Evolutionary conservation across 2,797 vertebrate genomes (phyloP), one percentile per base, ranked within the genome.

Genomic region (Anguilla anguilla): DNA sequence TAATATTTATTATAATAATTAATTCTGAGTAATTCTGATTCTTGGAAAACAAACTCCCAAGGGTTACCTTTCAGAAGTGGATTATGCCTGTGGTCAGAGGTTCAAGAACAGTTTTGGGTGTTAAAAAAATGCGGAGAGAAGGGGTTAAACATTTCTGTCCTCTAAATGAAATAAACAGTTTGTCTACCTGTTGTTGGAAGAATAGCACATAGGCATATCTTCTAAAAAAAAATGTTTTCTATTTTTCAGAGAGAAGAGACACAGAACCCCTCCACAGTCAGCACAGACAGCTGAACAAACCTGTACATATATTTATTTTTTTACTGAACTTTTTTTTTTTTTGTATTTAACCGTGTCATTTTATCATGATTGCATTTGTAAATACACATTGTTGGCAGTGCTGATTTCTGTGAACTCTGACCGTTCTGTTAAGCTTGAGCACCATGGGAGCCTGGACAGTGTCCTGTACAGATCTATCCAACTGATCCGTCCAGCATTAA

Each of bases 191-290:
- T 31, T 35, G 11, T 74, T 74, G 10, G 10, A 9, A 74, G 31
- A 25, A 81, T 25, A 15, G 35, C 17, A 59, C 31, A 79, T 1
- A 25, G 19, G 35, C 59, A 28, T 61, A 25, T 74, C n/a, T 28
- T 6, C 7, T 69, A n/a, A n/a, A 69, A 67, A 55, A 28, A 69
- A 2, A 69, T 69, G 1, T 85, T 19, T 31, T 85, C 91, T 85
- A 61, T 74, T 55, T 92, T 94, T 86, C 92, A 96, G 96, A 95
- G 90, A 94, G 95, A 95, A 92, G 95, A 94, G 88, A 88, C 90
- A 46, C 84, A 43, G 0, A 85, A 43, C 39, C 87, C 90, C 22
- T 28, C 89, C 0, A 46, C 89, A 3, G 6, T 90, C 82, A 93
- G 90, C 86, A 89, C 86, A 64, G 90, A 92, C 89, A 92, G 92